A percentile compares a stretch with the other conserved stretches of the same genome.
These are phyloP conservation scores for Prinia subflava DNA, from an alignment of 2,113 vertebrate species.

Conservation along the genomic window DNA sequence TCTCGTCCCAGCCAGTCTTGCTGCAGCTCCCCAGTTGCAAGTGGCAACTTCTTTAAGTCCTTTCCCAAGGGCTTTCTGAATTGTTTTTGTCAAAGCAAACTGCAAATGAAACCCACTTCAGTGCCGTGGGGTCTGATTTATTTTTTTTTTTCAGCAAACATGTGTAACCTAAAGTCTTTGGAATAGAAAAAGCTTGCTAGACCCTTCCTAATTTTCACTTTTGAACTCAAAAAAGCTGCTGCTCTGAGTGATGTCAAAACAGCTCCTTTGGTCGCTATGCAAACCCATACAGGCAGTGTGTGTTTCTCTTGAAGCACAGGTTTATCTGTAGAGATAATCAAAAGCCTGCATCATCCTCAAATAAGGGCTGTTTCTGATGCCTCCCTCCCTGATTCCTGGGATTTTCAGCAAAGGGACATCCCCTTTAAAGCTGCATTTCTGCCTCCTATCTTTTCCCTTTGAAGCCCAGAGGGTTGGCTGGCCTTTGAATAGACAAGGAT, in stretches of 20 bases:
- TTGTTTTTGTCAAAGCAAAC: not conserved
- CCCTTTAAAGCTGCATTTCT: slow-evolving; percentile 25
- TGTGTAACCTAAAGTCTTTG: not conserved
- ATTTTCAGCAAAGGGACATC: slow-evolving; percentile 50
- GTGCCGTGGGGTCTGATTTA: accelerated
- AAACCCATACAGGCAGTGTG: not conserved
- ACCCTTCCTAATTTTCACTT: not conserved
- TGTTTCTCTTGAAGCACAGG: not conserved
- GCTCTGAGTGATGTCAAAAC: not conserved
- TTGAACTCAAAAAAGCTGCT: not conserved
- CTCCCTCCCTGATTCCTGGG: slow-evolving; percentile 2
- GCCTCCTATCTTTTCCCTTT: slow-evolving; percentile 51
- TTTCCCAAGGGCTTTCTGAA: not conserved
- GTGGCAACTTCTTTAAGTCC: not conserved
- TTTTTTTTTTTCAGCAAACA: accelerated
- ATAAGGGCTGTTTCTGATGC: slow-evolving; percentile 6
- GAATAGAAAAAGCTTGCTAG: not conserved
- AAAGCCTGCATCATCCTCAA: slow-evolving; percentile 18
- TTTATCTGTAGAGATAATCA: slow-evolving; percentile 48
- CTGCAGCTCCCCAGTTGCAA: not conserved
- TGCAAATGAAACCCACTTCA: not conserved
- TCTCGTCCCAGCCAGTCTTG: not conserved
- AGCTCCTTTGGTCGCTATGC: not conserved
- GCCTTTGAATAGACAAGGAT: slow-evolving; percentile 52
- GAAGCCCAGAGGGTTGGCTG: slow-evolving; percentile 30